These are phyloP conservation scores for Rhizomys pruinosus DNA, from an alignment of 2,113 vertebrate species.

Conservation along the genomic window DNA sequence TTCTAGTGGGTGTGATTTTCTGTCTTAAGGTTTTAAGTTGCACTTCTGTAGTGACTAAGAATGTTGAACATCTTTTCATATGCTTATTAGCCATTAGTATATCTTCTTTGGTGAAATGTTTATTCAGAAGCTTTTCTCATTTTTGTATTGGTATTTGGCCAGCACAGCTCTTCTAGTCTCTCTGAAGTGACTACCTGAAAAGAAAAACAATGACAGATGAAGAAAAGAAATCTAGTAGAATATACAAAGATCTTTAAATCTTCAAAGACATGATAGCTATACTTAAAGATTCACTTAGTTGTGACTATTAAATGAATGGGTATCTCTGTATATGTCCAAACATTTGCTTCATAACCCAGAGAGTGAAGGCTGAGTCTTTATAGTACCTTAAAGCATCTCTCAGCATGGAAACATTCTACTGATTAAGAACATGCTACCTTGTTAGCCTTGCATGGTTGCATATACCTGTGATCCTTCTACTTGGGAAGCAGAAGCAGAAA, in stretches of 20 bases:
- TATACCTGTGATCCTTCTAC: neutral
- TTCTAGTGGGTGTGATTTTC: neutral
- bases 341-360: neutral
- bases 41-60: neutral
- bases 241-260: neutral
- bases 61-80: neutral
- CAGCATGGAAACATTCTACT: neutral
- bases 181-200: conserved; percentile 8
- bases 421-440: neutral
- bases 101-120: conserved; percentile 11
- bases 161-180: neutral
- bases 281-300: neutral
- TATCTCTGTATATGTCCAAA: neutral
- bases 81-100: neutral
- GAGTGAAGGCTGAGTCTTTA: neutral
- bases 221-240: neutral
- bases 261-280: conserved; percentile 5
- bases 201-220: neutral
- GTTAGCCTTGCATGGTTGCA: no score
- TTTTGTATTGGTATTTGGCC: neutral
- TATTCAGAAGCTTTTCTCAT: neutral
- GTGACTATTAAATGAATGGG: neutral
- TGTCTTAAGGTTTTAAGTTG: conserved; percentile 24
- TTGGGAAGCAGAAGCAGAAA: neutral
- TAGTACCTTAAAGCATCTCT: neutral